Conservation (phyloP, 2,797 vertebrate species). For the Heteromormyrus szaboi region DNA sequence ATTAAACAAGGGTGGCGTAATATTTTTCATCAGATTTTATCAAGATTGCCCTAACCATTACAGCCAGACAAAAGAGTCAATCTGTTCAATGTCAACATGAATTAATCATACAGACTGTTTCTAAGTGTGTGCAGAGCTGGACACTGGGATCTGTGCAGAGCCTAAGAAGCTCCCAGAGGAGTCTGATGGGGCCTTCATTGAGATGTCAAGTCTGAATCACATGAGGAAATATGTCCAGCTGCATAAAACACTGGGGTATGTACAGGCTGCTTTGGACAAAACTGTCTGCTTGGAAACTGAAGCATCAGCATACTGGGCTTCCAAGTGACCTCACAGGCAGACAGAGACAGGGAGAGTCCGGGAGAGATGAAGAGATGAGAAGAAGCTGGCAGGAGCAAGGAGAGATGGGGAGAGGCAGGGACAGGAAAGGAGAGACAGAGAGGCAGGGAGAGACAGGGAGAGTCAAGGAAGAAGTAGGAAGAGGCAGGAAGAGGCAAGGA, state of each 20-base stretch:
- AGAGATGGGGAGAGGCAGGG: neutral
- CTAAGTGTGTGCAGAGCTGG: neutral
- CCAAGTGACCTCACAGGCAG: neutral
- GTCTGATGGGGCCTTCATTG: neutral
- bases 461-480: too few relatives aligned
- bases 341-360: neutral
- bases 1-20: neutral
- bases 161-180: neutral
- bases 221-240: neutral
- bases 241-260: neutral
- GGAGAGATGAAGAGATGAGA: constrained; percentile 39
- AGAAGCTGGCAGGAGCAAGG: constrained; percentile 22
- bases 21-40: neutral
- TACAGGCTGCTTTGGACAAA: neutral
- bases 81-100: neutral
- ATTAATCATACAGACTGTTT: neutral
- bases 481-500: neutral
- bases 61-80: neutral
- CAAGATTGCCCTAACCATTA: neutral
- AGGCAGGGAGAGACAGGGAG: neutral
- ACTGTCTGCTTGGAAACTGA: neutral
- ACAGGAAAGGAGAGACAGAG: neutral
- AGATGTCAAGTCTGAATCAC: neutral
- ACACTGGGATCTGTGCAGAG: neutral
- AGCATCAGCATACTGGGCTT: neutral